phyloP scores from a whole-genome alignment of 2,888 invertebrate genomes.

The Trachelus stipa region DNA sequence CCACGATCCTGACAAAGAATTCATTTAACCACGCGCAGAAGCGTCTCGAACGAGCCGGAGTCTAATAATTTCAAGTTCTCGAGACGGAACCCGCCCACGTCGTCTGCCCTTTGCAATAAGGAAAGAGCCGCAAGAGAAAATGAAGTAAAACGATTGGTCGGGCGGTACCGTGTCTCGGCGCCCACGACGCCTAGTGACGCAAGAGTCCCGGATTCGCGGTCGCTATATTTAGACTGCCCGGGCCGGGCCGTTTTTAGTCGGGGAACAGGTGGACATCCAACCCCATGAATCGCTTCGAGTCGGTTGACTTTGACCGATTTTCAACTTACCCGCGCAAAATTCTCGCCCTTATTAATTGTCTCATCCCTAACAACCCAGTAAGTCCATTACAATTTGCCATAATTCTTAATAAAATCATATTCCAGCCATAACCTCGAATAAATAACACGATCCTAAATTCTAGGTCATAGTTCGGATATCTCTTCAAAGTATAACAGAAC shows the following conservation, averaged over 20 bases:
- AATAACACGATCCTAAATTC: neutral
- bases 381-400: neutral
- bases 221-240: slow-evolving; percentile 62
- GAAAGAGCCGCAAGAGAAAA: slow-evolving; percentile 6
- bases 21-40: neutral
- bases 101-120: neutral
- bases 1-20: neutral
- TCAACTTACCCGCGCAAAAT: slow-evolving; percentile 35
- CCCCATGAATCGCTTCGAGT: slow-evolving; percentile 24
- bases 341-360: slow-evolving; percentile 25
- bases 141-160: slow-evolving; percentile 9
- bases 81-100: neutral
- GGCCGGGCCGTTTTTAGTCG: slow-evolving; percentile 63
- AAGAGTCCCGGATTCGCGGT: slow-evolving; percentile 62
- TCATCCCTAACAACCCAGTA: slow-evolving; percentile 51
- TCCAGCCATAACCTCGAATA: neutral
- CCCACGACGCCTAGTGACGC: slow-evolving; percentile 45
- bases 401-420: neutral
- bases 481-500: neutral
- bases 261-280: slow-evolving; percentile 62
- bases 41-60: neutral
- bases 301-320: slow-evolving; percentile 65
- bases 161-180: slow-evolving; percentile 24
- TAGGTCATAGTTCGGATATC: neutral
- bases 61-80: neutral